phyloP scores from a whole-genome alignment of 1,140 invertebrate species.

The Hermetia illucens region DNA sequence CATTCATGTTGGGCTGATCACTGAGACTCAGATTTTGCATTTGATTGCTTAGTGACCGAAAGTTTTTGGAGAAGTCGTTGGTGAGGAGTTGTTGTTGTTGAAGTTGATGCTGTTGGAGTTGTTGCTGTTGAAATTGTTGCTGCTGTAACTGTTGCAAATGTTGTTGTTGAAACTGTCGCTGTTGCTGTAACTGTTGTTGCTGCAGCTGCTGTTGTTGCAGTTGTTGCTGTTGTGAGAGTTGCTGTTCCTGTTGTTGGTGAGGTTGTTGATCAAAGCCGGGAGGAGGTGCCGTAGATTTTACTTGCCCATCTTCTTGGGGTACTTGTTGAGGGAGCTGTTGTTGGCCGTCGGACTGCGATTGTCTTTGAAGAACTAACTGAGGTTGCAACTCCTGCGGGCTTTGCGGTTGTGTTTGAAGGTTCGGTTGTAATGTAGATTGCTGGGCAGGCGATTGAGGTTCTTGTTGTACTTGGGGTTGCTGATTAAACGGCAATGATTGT shows the following conservation, averaged over 20 bases:
- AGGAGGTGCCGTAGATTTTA: too few relatives aligned
- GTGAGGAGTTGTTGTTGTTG: conserved; percentile 5
- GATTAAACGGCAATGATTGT: conserved; percentile 4
- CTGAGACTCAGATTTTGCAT: conserved; percentile 24
- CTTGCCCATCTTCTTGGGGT: too few relatives aligned
- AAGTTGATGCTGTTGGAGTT: conserved; percentile 4
- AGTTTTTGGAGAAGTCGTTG: not conserved
- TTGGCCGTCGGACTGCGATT: too few relatives aligned
- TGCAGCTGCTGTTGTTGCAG: conserved; percentile 26
- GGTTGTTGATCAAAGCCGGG: too few relatives aligned
- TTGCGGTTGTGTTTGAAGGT: too few relatives aligned
- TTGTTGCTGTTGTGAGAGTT: conserved; percentile 24
- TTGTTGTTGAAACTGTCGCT: conserved; percentile 7
- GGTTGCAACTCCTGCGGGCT: too few relatives aligned
- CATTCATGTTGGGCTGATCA: too few relatives aligned
- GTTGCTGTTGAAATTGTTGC: conserved; percentile 6
- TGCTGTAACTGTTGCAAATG: not conserved
- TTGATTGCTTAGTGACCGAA: conserved; percentile 13
- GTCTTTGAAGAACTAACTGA: too few relatives aligned
- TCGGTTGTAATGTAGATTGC: too few relatives aligned
- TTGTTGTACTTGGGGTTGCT: conserved; percentile 3
- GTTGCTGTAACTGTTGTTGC: conserved; percentile 15
- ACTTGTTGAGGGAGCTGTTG: too few relatives aligned
- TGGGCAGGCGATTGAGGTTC: too few relatives aligned
- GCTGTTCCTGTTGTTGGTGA: too few relatives aligned